Percentiles rank a stretch among this genome's conserved stretches.
These are phyloP conservation scores for Hydra vulgaris DNA, from an alignment of 30 jellyfish, hydroid and myxozoan genomes.

Conservation along the genomic window DNA sequence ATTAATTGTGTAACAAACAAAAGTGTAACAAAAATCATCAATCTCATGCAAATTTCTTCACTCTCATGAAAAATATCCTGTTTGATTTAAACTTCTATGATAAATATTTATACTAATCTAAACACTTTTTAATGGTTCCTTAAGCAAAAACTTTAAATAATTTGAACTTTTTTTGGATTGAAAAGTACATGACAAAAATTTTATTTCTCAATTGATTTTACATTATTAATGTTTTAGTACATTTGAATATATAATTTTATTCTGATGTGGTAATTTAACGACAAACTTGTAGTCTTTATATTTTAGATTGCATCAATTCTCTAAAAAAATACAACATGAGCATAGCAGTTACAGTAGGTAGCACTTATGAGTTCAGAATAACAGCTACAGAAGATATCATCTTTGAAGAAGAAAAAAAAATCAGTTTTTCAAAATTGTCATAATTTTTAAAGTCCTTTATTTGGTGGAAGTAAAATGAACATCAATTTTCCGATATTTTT, in stretches of 20 bases:
- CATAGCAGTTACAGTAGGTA: slow-evolving; percentile 10
- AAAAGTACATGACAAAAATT: slow-evolving; percentile 6
- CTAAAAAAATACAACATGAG: slow-evolving; percentile 9
- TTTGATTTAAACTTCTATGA: neutral
- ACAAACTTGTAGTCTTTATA: neutral
- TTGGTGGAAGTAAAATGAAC: slow-evolving; percentile 13
- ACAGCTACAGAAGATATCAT: slow-evolving; percentile 1
- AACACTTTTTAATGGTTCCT: slow-evolving; percentile 3
- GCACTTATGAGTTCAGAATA: too few relatives aligned
- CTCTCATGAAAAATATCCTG: slow-evolving; percentile 5
- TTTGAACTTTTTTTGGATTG: slow-evolving; percentile 9
- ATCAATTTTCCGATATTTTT: neutral
- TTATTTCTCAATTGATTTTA: neutral
- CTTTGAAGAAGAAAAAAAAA: too few relatives aligned
- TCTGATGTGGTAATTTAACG: slow-evolving; percentile 9
- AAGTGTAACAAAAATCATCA: too few relatives aligned
- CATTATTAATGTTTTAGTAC: too few relatives aligned
- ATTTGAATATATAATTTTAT: neutral
- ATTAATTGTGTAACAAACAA: too few relatives aligned
- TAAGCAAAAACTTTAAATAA: neutral
- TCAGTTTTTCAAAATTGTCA: too few relatives aligned
- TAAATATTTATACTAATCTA: neutral
- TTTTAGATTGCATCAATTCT: slow-evolving; percentile 9
- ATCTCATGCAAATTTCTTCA: too few relatives aligned
- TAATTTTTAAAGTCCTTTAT: slow-evolving; percentile 5